Percentiles rank a stretch among this genome's conserved stretches.
Conservation (phyloP, 2,113 vertebrate genomes). For the Cryptoleucopteryx plumbea region DNA sequence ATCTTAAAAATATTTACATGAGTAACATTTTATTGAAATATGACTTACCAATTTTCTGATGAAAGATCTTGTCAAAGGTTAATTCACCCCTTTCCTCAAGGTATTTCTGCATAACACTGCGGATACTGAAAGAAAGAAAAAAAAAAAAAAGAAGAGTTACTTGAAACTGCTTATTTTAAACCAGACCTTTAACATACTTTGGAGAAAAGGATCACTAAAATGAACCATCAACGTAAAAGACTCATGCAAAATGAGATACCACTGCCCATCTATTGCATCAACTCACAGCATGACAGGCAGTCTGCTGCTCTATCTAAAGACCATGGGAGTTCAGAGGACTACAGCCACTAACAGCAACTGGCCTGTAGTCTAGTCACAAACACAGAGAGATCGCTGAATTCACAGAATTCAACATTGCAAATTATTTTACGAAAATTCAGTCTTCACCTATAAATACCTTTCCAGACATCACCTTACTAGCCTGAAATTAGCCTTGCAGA, state of each 20-base stretch:
- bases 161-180: neutral
- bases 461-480: neutral
- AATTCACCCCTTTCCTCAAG: conserved; percentile 92
- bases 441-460: neutral
- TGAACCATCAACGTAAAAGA: neutral
- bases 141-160: neutral
- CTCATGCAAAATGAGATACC: neutral
- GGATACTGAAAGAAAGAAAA: conserved; percentile 80
- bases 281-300: neutral
- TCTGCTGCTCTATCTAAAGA: neutral
- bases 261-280: neutral
- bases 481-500: neutral
- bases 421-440: neutral
- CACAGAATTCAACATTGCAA: neutral
- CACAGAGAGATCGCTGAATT: too few species aligned
- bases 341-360: neutral
- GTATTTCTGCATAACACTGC: conserved; percentile 99
- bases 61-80: conserved; percentile 97
- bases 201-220: neutral
- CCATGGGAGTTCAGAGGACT: neutral
- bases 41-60: conserved; percentile 95
- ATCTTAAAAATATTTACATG: neutral
- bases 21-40: neutral
- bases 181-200: neutral
- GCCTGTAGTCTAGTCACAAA: neutral